Evolutionary conservation across 2,888 invertebrate species (phyloP), one percentile per base, ranked within the genome.

Genomic region (Capitulum mitella): DNA sequence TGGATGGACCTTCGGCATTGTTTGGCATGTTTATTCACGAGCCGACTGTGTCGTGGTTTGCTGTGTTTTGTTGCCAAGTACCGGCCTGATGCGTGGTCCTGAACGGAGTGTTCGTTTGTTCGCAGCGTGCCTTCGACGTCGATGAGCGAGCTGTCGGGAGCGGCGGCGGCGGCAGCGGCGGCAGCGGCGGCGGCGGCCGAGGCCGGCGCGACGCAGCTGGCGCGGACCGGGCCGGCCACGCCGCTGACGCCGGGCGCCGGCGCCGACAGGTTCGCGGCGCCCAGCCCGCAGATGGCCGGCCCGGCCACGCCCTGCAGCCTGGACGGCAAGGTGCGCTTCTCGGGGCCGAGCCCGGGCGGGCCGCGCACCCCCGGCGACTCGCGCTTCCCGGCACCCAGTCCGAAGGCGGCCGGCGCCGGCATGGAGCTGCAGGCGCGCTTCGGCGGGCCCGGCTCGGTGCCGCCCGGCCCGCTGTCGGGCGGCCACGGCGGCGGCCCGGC

Each of bases 141-240:
- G 5, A 32, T 19, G 16, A 16, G n/a, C n/a, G 32, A 61, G 61
- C 78, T 32, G 26, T 8, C 58, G 2, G 26, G 26, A 2, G 46
- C 83, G 85, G 34, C 82, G 84, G 8, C 81, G 83, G 78, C 85
- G 85, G 58, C 84, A 84, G 5, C 83, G 3, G 34, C 22, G 37
- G 14, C 34, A 34, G 32, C 64, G 34, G n/a, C n/a, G n/a, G n/a
- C n/a, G n/a, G n/a, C n/a, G n/a, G n/a, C n/a, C n/a, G n/a, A n/a
- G n/a, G n/a, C n/a, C n/a, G n/a, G n/a, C n/a, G n/a, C n/a, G n/a
- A n/a, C n/a, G 1, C 61, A 61, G 32, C 29, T 61, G 61, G 29
- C 61, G 29, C 78, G 78, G n/a, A 79, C 80, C 54, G 88, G 88
- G 54, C 88, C 89, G 70, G 88, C 88, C 79, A 89, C 82, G 16